A percentile compares a stretch with the other conserved stretches of the same genome.
Evolutionary conservation across 2,113 vertebrate genomes (phyloP).

Genomic region (Isurus oxyrinchus): DNA sequence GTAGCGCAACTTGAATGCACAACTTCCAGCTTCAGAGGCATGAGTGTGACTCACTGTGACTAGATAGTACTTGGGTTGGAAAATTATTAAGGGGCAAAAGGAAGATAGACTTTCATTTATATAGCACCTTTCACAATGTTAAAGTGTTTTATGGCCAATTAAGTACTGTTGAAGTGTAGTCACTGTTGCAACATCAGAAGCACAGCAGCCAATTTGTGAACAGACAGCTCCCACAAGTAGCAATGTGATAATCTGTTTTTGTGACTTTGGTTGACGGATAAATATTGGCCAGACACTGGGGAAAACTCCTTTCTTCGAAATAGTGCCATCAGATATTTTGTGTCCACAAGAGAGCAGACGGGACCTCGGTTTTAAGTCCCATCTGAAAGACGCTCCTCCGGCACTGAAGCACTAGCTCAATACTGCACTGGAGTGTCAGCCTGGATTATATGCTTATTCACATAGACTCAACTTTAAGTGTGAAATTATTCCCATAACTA

Average conservation of each 20-base stretch:
- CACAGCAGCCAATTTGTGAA: neutral
- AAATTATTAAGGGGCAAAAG: neutral
- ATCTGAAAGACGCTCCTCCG: neutral
- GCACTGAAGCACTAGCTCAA: neutral
- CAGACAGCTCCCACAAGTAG: neutral
- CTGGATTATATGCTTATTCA: neutral
- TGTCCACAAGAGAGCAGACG: neutral
- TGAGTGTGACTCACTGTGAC: neutral
- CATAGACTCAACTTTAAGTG: neutral
- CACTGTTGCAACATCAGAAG: neutral
- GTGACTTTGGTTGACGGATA: neutral
- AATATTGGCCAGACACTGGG: neutral
- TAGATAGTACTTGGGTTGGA: neutral
- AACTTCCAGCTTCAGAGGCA: neutral
- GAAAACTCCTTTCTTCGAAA: neutral
- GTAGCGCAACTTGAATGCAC: neutral
- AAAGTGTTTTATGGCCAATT: neutral
- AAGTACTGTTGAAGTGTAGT: neutral
- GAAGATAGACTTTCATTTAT: neutral
- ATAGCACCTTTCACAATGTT: neutral
- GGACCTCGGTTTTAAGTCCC: neutral
- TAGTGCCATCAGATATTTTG: neutral
- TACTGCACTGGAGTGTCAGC: neutral
- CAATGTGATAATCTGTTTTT: neutral
- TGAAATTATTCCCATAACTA: neutral